Base-by-base conservation (phyloP, 2,888 invertebrate species). In the Acrobasis repandana region DNA sequence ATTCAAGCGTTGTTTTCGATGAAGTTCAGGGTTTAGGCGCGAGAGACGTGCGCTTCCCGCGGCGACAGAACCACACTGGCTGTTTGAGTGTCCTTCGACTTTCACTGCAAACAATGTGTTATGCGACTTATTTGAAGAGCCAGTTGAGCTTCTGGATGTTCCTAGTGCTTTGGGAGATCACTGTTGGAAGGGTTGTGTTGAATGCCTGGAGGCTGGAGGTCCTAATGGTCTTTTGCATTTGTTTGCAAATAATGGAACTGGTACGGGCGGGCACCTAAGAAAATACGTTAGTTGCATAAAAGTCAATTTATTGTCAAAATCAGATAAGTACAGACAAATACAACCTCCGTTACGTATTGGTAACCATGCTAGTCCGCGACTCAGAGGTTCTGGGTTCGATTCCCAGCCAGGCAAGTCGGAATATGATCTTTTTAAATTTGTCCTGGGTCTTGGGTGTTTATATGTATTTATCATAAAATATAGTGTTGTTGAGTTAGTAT, bases 1-100 rank as follows among this genome's bases (percentile, higher is more conserved):
- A 88, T 88, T 87, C 85, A 80, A 85, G 86, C 47, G 51, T 77
- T 70, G 74, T 67, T 46, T 62, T 65, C 57, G 52, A 18, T 51
- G 15, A 48, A 57, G 38, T 64, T 49, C 34, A 16, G 2, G 16
- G 49, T 47, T 52, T 38, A 58, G 20, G 51, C 50, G 16, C 48
- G 16, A 43, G 52, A 36, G 50, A 48, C 52, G 59, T 49, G 43
- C 59, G 49, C 14, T 43, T 56, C 33, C 0, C 36, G 15, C 60
- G 57, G 9, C 33, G 16, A 16, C 54, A 36, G 34, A 57, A 14
- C n/a, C 48, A 54, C 38, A 64, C 66, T 64, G 61, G 46, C 52
- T 61, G 36, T 28, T 33, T 49, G 48, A 60, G 61, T 63, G 64
- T 66, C 66, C 58, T 56, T 34, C 43, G 51, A 66, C 66, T 66